These are phyloP conservation scores for Cynodonichthys magdalenae DNA, from an alignment of 2,797 vertebrate species.

Conservation along the genomic window DNA sequence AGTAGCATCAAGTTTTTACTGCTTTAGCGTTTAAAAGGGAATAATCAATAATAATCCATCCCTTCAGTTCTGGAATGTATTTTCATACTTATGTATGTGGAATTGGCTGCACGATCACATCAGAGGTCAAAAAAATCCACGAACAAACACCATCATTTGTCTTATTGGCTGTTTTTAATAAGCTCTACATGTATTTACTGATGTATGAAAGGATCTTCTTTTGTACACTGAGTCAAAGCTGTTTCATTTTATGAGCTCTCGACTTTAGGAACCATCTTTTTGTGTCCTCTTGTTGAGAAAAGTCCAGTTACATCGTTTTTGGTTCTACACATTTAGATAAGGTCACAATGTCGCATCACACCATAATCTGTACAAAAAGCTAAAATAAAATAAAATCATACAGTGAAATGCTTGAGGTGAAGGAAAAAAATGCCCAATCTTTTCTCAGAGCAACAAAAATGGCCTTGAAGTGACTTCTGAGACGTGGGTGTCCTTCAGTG, in stretches of 20 bases:
- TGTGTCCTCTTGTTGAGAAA: no score
- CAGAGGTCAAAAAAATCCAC: background rate
- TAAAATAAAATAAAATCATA: no score
- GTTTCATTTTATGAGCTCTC: no score
- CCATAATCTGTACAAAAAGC: no score
- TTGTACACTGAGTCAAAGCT: background rate
- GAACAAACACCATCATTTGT: background rate
- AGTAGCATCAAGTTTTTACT: constrained; percentile 22
- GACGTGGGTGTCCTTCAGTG: constrained; percentile 24
- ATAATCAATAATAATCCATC: background rate
- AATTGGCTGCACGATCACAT: constrained; percentile 6
- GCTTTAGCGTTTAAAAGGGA: constrained; percentile 18
- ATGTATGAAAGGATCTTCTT: no score
- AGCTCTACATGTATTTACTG: background rate
- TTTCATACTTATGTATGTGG: background rate
- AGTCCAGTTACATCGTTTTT: no score
- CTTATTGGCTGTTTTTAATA: background rate
- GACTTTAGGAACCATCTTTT: no score
- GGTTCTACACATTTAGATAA: no score
- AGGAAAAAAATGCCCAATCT: background rate
- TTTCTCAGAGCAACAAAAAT: background rate
- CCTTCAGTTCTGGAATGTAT: background rate
- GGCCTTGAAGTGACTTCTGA: constrained; percentile 8
- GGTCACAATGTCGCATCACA: no score
- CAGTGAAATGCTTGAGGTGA: background rate